These are phyloP conservation scores for Mungos mungo DNA, from an alignment of 2,113 vertebrate genomes.

Conservation along the genomic window DNA sequence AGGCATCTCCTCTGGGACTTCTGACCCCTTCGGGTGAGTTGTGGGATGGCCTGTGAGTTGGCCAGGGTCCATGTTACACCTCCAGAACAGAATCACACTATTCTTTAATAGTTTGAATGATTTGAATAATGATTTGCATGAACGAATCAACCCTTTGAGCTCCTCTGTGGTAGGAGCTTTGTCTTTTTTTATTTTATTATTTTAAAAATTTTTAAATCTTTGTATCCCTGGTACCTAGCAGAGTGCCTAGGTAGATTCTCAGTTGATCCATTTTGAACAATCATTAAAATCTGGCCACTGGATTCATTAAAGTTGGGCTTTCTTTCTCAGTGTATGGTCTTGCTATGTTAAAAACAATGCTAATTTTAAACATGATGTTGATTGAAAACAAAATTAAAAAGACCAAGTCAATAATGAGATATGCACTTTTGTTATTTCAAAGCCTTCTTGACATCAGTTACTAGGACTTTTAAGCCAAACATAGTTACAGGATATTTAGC, in stretches of 20 bases:
- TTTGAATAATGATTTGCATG: neutral
- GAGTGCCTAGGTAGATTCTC: neutral
- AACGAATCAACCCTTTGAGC: neutral
- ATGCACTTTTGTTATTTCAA: neutral
- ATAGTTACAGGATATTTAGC: neutral
- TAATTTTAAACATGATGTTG: constrained; percentile 10
- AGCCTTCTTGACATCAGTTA: neutral
- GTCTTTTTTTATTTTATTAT: neutral
- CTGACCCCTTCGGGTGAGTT: neutral
- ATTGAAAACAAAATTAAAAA: neutral
- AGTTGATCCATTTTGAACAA: neutral
- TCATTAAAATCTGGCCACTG: neutral
- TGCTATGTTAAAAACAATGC: neutral
- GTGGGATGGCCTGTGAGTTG: constrained; percentile 1
- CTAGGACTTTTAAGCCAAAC: neutral
- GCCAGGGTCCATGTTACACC: neutral
- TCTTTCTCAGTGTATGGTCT: neutral
- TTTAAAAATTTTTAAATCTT: neutral
- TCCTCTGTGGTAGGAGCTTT: neutral
- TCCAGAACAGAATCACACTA: constrained; percentile 20
- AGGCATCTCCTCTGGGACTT: neutral
- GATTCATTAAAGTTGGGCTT: neutral
- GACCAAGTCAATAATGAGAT: neutral
- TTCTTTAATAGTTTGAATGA: constrained; percentile 39
- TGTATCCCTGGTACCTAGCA: constrained; percentile 5